These are phyloP conservation scores for Polydrusus tereticollis DNA, from an alignment of 2,888 invertebrate species.

Conservation along the genomic window DNA sequence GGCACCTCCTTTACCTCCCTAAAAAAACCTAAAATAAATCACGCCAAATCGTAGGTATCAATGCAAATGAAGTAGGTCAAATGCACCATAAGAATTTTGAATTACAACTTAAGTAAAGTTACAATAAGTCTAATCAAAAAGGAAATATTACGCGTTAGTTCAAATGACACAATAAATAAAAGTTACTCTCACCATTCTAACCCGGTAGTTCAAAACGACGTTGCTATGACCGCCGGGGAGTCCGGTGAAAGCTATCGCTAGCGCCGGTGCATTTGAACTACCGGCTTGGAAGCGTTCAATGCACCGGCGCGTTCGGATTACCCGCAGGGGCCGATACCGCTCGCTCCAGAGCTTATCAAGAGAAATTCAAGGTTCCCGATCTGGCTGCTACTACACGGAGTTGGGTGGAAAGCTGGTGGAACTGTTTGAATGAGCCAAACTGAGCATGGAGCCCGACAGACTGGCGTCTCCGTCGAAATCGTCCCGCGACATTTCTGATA, in stretches of 20 bases:
- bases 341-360: constrained; percentile 5
- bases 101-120: neutral
- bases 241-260: too few relatives aligned
- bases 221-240: constrained; percentile 18
- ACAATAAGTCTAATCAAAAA: too few relatives aligned
- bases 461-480: constrained; percentile 93
- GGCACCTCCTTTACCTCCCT: constrained; percentile 3
- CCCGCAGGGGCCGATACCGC: neutral
- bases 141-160: too few relatives aligned
- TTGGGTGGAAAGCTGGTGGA: constrained; percentile 89
- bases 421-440: constrained; percentile 95
- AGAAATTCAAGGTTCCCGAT: neutral
- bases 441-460: constrained; percentile 93
- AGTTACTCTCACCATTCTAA: too few relatives aligned
- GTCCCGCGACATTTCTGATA: constrained; percentile 87
- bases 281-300: neutral
- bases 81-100: neutral
- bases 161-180: too few relatives aligned
- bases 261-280: neutral
- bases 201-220: constrained; percentile 14
- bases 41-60: neutral
- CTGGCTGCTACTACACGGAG: constrained; percentile 55
- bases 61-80: neutral
- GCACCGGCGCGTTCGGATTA: neutral
- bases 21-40: constrained; percentile 1